A percentile compares a stretch with the other conserved stretches of the same genome.
Evolutionary conservation across 2,113 vertebrate species (phyloP).

Genomic region (Eolophus roseicapilla): DNA sequence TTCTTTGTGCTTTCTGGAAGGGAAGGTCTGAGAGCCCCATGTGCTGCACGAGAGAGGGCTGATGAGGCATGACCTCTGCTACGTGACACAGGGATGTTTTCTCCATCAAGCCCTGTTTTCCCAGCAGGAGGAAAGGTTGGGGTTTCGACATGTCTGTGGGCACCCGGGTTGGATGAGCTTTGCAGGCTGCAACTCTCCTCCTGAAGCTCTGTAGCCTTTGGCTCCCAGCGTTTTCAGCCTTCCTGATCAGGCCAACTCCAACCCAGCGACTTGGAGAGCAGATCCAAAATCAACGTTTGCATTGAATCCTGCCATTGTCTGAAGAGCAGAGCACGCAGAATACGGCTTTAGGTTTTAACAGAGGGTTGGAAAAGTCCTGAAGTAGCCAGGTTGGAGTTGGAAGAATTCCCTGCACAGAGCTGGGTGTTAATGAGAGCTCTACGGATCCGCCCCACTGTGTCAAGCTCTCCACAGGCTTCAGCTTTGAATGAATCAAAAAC

Average conservation of each 20-base stretch:
- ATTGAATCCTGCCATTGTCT: constrained; percentile 56
- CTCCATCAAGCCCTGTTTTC: background rate
- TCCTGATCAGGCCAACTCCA: background rate
- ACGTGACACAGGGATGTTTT: background rate
- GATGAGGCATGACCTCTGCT: constrained; percentile 7
- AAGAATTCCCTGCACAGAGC: background rate
- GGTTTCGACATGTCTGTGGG: background rate
- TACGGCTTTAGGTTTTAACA: background rate
- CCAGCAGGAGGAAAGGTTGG: background rate
- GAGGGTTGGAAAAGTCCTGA: background rate
- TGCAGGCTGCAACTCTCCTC: background rate
- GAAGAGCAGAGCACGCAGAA: background rate
- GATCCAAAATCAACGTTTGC: constrained; percentile 59
- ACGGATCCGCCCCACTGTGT: background rate
- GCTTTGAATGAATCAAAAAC: background rate
- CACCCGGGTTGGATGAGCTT: background rate
- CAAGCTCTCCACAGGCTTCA: background rate
- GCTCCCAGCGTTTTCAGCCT: background rate
- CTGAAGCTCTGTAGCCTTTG: constrained; percentile 12
- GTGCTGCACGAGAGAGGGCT: background rate
- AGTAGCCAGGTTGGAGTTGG: constrained; percentile 27
- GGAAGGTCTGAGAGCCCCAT: background rate
- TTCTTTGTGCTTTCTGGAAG: constrained; percentile 27
- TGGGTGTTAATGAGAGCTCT: constrained; percentile 5
- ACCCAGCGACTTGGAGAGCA: background rate